A percentile compares a stretch with the other conserved stretches of the same genome.
These are phyloP conservation scores for Ichneumon xanthorius DNA, from an alignment of 2,888 invertebrate genomes.

Conservation along the genomic window DNA sequence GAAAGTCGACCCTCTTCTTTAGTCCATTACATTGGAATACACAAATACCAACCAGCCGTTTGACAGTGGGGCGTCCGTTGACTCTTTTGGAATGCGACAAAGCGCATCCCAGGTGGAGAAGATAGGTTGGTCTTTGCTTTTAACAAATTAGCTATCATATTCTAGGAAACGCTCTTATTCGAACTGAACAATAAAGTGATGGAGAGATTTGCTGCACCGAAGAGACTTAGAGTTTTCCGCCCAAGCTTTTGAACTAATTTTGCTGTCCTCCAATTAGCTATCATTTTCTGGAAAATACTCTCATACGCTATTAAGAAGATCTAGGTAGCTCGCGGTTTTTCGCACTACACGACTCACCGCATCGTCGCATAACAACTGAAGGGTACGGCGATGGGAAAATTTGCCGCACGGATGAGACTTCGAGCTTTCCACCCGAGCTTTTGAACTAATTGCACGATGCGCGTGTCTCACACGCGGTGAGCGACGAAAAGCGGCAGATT, in stretches of 20 bases:
- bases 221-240: conserved; percentile 19
- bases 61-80: neutral
- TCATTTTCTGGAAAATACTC: neutral
- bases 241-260: conserved; percentile 58
- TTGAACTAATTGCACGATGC: conserved; percentile 59
- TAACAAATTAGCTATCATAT: neutral
- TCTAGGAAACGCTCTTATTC: neutral
- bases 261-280: neutral
- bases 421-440: conserved; percentile 36
- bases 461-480: conserved; percentile 35
- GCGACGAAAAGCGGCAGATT: conserved; percentile 57
- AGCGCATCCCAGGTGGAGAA: neutral
- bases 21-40: neutral
- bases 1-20: neutral
- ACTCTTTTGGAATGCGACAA: too few species aligned
- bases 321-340: neutral
- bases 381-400: neutral
- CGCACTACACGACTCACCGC: conserved; percentile 21
- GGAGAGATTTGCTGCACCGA: conserved; percentile 6
- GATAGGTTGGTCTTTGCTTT: neutral
- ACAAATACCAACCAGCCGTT: neutral
- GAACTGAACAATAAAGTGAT: neutral
- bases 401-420: conserved; percentile 19
- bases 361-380: neutral
- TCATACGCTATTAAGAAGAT: neutral